Evolutionary conservation across 2,113 vertebrate species (phyloP), one percentile per base, ranked within the genome.

Genomic region (Grammatotria lemairii): DNA sequence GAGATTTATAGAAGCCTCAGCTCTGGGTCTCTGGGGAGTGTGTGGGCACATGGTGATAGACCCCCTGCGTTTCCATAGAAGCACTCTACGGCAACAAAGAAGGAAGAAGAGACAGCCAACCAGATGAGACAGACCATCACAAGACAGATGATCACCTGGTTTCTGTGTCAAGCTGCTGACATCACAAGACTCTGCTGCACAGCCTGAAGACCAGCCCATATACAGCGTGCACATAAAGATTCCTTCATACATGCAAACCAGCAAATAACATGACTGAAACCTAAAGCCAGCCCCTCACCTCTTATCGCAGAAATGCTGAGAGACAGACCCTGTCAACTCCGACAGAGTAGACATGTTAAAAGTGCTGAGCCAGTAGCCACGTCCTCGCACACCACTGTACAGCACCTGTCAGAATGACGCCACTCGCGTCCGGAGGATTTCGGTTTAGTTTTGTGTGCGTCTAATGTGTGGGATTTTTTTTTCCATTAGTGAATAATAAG

Each of bases 31-130:
- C 93, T 90, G 51, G 90, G 87, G 92, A 94, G 91, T 12, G 88
- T 93, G 96, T 96, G 94, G 96, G 95, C 92, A 89, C 91, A 85
- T 73, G 85, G 89, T 89, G 83, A 94, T 83, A 87, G 91, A 92
- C 88, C 93, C 88, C 84, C 85, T 89, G 83, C 8, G 90, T 96
- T 96, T 94, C 95, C 93, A 96, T 95, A 95, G 95, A 94, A 95
- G 94, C 93, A 81, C 53, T 75, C 60, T 83, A 91, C 51, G 3
- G 81, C 82, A 91, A 90, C 83, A 80, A 82, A 93, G 82, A 73
- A 92, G 86, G 82, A 89, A 89, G 88, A 73, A 54, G 42, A 88
- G 83, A 80, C 70, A 63, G 81, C 84, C 84, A 90, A 40, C 17
- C 83, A 83, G 75, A 88, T 55, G 80, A 49, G 8, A 63, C 16